Evolutionary conservation across 2,113 vertebrate genomes (phyloP).

Genomic region (Corynorhinus townsendii): DNA sequence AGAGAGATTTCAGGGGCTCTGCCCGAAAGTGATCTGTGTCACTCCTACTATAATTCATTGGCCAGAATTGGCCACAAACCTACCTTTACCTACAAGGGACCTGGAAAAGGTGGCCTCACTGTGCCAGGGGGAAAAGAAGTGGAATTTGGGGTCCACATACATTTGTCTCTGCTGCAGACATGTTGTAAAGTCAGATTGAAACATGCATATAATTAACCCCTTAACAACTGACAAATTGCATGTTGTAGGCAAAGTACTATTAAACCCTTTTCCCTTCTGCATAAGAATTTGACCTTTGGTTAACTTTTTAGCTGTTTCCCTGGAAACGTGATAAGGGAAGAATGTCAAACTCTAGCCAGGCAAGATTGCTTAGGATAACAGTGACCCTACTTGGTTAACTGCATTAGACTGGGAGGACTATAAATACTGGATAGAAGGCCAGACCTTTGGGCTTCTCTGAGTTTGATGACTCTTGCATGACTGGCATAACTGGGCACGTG

Average conservation of each 20-base stretch:
- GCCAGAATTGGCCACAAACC: background rate
- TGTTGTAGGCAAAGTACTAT: conserved; percentile 11
- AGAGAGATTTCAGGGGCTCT: background rate
- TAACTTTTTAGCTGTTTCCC: conserved; percentile 65
- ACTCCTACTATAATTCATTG: background rate
- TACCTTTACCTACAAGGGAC: background rate
- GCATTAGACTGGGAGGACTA: background rate
- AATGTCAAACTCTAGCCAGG: conserved; percentile 61
- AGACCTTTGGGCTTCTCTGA: background rate
- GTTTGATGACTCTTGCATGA: background rate
- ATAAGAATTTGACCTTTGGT: conserved; percentile 62
- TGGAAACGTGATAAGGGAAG: conserved; percentile 70
- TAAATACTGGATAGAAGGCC: background rate
- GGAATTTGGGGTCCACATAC: background rate
- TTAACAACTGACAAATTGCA: background rate
- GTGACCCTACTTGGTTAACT: conserved; percentile 17
- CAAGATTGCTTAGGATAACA: conserved; percentile 53
- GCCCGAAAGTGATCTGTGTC: background rate
- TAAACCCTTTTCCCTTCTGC: conserved; percentile 18
- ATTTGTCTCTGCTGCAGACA: background rate
- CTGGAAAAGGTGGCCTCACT: background rate
- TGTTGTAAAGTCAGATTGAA: background rate
- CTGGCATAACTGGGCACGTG: background rate
- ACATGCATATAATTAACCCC: background rate
- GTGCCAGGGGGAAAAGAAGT: background rate